Evolutionary conservation across 2,113 vertebrate genomes (phyloP), one percentile per base, ranked within the genome.

Genomic region (Petroica traversi): DNA sequence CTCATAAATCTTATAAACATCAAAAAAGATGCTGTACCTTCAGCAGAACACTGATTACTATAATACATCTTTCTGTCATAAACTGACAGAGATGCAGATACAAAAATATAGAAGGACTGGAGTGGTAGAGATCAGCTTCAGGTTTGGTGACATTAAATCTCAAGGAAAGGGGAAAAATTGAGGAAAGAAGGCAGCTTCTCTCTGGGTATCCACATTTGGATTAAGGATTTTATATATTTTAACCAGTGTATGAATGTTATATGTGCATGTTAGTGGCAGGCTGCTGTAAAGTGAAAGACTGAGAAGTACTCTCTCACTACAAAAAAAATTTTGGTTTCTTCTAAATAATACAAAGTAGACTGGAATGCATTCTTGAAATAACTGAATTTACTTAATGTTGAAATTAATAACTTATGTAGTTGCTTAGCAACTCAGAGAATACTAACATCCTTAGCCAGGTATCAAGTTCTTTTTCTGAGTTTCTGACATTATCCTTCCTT

Each of bases 341-440:
- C 33, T 88, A 69, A 86, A 77, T 51, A 80, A 38, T 31, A 71
- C 7, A 49, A 64, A 52, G 3, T 61, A 94, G 33, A 86, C 19
- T 55, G 58, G 49, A 84, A 71, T 91, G 86, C 11, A 68, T 91
- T 87, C 25, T 93, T 92, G 59, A 93, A 91, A 74, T 64, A 79
- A 81, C 43, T 80, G 62, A 81, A 93, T 84, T 74, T 86, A 45
- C 48, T 84, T 92, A 63, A 77, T 48, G 41, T 83, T 83, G 46
- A 93, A 86, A 86, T 71, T 79, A 95, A 28, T 77, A 86, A 59
- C 57, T 58, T 77, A 48, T 4, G 14, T 48, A 45, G 95, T 95
- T 95, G 89, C 94, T 93, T 95, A 93, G 94, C 91, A 97, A 95
- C 91, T 87, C 79, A 71, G 59, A 81, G 64, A 77, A 59, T 77